These are phyloP conservation scores for Pachydiplax longipennis DNA, from an alignment of 2,888 invertebrate species.

Conservation along the genomic window DNA sequence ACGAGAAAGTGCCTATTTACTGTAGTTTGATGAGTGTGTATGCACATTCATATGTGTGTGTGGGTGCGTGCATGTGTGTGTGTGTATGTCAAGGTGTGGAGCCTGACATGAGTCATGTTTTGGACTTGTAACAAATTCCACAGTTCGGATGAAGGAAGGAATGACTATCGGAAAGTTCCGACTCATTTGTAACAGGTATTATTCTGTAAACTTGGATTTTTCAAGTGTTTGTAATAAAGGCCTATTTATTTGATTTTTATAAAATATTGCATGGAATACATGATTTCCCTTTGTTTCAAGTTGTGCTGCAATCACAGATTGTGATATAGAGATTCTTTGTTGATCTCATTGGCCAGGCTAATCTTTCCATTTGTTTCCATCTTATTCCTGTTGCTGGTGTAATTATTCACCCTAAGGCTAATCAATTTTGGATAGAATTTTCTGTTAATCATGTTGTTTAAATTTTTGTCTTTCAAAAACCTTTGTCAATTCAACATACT, in stretches of 20 bases:
- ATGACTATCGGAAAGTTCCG: neutral
- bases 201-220: neutral
- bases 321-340: no score
- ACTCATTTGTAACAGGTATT: neutral
- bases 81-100: neutral
- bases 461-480: no score
- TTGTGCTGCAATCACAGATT: no score
- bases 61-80: neutral
- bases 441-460: no score
- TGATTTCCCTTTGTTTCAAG: neutral
- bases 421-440: no score
- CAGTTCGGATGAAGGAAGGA: neutral
- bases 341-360: no score
- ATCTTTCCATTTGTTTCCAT: no score
- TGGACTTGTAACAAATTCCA: neutral
- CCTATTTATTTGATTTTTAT: neutral
- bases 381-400: no score
- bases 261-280: neutral
- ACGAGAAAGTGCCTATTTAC: neutral
- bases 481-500: no score
- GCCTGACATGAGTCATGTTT: neutral
- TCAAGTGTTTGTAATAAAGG: constrained; percentile 3
- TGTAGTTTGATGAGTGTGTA: neutral
- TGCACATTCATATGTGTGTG: neutral
- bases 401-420: no score